Evolutionary conservation across 2,888 invertebrate genomes (phyloP), one percentile per base, ranked within the genome.

Genomic region (Craniophora ligustri): DNA sequence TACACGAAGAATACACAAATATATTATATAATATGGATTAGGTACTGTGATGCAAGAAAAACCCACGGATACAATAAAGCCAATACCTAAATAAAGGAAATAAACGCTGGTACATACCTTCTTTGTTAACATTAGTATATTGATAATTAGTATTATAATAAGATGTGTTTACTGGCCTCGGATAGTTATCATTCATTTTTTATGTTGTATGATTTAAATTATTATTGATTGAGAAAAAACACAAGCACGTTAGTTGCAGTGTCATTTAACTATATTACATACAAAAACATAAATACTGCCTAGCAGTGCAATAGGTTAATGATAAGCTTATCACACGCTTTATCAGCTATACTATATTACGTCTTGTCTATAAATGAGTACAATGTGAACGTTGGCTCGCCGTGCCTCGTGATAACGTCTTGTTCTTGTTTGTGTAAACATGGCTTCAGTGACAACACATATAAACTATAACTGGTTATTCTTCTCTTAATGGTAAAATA

Each of bases 71-170:
- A n/a, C n/a, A n/a, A n/a, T n/a, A n/a, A n/a, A n/a, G n/a, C n/a
- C n/a, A n/a, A 1, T 21, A 21, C 8, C 8, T 21, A 21, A 1
- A 2, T 14, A 15, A 15, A 23, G 10, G 5, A 5, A 10, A 15
- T 15, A 26, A 15, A 26, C n/a, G 2, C 15, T n/a, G 5, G 26
- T n/a, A 26, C 91, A 83, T 79, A 91, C 91, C 89, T 69, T 84
- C 78, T 65, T 88, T 86, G 67, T 85, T 84, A 46, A 91, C 82
- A 28, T 82, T 81, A 16, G 84, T 82, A 60, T 92, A 92, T 61
- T 87, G 85, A 71, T 90, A 91, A 67, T 88, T 87, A 30, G 88
- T 86, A 63, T 82, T 90, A 42, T 90, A 88, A 69, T 91, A 91
- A 5, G 76, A 75, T 8, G 85, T 86, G 74, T 84, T 86, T 11